A percentile compares a stretch with the other conserved stretches of the same genome.
phyloP scores from a whole-genome alignment of 1,140 invertebrate genomes.

The Drosophila subpulchrella region DNA sequence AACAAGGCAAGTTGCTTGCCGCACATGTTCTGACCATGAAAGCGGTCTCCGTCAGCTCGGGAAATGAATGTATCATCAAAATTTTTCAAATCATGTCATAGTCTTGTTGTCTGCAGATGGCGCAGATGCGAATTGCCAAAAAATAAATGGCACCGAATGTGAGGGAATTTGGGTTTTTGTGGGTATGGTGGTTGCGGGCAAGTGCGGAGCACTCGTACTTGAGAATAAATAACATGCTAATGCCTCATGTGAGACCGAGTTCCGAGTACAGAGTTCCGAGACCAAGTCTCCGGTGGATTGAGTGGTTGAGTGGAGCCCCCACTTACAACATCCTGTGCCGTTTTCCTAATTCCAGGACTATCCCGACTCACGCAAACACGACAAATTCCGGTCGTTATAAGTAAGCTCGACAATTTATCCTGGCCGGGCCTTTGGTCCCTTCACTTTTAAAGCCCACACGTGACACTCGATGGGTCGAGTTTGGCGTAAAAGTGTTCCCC shows the following conservation, averaged over 20 bases:
- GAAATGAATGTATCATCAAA: constrained; percentile 46
- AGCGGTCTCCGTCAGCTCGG: not conserved
- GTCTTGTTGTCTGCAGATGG: constrained; percentile 30
- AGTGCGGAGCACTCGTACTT: constrained; percentile 17
- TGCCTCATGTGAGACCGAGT: constrained; percentile 45
- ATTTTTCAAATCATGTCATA: constrained; percentile 45
- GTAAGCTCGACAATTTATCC: constrained; percentile 58
- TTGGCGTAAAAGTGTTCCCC: constrained; percentile 28
- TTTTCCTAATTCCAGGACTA: constrained; percentile 37
- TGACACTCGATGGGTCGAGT: constrained; percentile 49
- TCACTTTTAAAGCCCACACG: constrained; percentile 64
- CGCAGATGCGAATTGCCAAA: constrained; percentile 35
- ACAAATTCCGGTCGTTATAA: constrained; percentile 65
- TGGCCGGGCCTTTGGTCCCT: not conserved
- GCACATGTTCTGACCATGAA: constrained; percentile 41
- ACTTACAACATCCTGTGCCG: constrained; percentile 8
- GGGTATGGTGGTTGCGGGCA: constrained; percentile 2
- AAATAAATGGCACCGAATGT: constrained; percentile 49
- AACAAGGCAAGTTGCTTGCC: constrained; percentile 8
- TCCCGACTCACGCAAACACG: constrained; percentile 23
- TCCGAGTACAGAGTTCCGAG: not conserved
- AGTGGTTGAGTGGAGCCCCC: constrained; percentile 1
- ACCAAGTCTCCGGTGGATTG: constrained; percentile 28
- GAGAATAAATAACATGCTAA: constrained; percentile 47
- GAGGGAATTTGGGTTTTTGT: not conserved